Evolutionary conservation across 2,888 invertebrate species (phyloP).

Genomic region (Meteorus cinctellus): DNA sequence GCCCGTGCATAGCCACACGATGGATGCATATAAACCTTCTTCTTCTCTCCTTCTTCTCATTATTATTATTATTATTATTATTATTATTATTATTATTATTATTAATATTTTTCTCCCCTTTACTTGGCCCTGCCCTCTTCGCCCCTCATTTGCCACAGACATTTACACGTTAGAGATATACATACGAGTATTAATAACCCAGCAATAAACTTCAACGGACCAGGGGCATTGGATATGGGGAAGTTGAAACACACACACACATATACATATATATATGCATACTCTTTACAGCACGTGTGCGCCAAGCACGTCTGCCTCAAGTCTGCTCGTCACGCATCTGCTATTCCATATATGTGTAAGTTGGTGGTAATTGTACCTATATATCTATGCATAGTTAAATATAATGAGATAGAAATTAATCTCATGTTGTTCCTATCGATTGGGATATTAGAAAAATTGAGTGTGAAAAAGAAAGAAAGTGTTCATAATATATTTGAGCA

Average conservation of each 20-base stretch:
- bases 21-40: constrained; percentile 10
- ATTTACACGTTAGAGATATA: constrained; percentile 17
- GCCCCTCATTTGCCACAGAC: constrained; percentile 2
- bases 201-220: constrained; percentile 52
- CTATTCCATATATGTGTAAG: constrained; percentile 22
- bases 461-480: no score
- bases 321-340: constrained; percentile 16
- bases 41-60: background rate
- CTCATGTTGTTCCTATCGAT: background rate
- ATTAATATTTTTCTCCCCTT: background rate
- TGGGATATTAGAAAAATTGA: no score
- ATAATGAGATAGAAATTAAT: background rate
- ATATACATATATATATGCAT: background rate
- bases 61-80: background rate
- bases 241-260: background rate
- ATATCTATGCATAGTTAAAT: background rate
- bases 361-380: background rate
- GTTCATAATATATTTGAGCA: no score
- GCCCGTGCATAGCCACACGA: constrained; percentile 45
- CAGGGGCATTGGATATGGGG: constrained; percentile 7
- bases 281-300: constrained; percentile 6
- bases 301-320: background rate
- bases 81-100: background rate
- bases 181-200: constrained; percentile 49
- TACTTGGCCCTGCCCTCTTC: background rate